Evolutionary conservation across 1,140 invertebrate species (phyloP).

Genomic region (Bombyx mandarina): DNA sequence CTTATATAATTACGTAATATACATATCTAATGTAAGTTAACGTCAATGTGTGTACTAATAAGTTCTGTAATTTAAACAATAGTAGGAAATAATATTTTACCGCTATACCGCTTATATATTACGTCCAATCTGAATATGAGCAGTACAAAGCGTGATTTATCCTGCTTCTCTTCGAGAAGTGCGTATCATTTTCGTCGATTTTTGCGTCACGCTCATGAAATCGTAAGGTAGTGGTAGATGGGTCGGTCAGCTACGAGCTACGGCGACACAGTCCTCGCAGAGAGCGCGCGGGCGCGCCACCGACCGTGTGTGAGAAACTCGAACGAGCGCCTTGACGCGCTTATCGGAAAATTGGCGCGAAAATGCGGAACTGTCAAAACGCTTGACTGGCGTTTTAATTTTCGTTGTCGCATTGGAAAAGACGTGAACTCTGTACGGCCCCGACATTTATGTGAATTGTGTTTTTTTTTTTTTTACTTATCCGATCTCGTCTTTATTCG

Average conservation of each 20-base stretch:
- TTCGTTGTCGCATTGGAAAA: constrained; percentile 17
- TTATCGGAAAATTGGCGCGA: constrained; percentile 60
- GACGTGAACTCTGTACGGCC: constrained; percentile 7
- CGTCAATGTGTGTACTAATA: no score
- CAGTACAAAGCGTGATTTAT: background rate
- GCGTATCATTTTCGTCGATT: constrained; percentile 30
- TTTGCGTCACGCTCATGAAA: constrained; percentile 56
- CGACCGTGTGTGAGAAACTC: constrained; percentile 27
- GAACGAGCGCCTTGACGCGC: constrained; percentile 21
- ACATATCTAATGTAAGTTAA: no score
- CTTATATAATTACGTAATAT: no score
- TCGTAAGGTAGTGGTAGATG: constrained; percentile 51
- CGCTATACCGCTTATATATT: no score
- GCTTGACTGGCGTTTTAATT: constrained; percentile 38
- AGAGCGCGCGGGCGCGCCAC: constrained; percentile 49
- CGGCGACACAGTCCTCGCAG: constrained; percentile 42
- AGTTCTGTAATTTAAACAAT: no score
- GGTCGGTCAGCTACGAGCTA: constrained; percentile 21
- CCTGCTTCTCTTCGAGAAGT: background rate
- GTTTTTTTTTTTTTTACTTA: constrained; percentile 3
- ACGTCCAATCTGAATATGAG: no score
- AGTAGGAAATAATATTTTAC: no score
- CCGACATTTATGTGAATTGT: constrained; percentile 40
- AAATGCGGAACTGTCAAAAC: constrained; percentile 56
- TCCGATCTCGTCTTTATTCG: no score